These are phyloP conservation scores for Vulpes vulpes DNA, from an alignment of 2,113 vertebrate species.

Conservation along the genomic window DNA sequence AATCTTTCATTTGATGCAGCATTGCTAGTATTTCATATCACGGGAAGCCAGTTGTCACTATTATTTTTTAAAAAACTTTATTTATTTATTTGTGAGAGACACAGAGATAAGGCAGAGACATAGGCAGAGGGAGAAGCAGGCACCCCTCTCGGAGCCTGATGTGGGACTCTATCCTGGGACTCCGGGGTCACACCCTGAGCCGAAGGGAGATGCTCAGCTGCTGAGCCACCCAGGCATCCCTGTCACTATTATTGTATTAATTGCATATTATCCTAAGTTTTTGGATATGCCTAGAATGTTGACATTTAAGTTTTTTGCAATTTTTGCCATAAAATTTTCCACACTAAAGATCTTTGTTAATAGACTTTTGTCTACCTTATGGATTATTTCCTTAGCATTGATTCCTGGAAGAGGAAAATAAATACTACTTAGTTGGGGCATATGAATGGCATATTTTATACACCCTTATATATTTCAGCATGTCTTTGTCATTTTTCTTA, in stretches of 20 bases:
- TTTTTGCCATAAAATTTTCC: slow-evolving; percentile 10
- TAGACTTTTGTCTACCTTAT: not conserved
- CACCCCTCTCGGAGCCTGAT: too few relatives aligned
- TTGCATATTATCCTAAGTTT: not conserved
- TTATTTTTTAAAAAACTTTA: not conserved
- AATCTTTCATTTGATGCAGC: not conserved
- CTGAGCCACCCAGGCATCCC: too few relatives aligned
- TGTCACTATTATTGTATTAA: not conserved
- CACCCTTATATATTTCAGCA: not conserved
- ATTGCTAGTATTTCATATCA: not conserved
- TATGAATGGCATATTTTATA: slow-evolving; percentile 27
- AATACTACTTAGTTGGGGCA: slow-evolving; percentile 7
- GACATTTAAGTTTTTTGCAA: not conserved
- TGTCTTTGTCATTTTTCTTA: slow-evolving; percentile 55
- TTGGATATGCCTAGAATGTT: not conserved
- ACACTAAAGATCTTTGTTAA: slow-evolving; percentile 26
- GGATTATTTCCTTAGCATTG: slow-evolving; percentile 11
- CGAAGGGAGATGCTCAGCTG: too few relatives aligned
- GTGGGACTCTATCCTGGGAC: too few relatives aligned
- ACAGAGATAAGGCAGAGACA: too few relatives aligned
- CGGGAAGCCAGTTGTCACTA: not conserved
- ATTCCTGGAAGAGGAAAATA: slow-evolving; percentile 63
- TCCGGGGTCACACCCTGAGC: too few relatives aligned
- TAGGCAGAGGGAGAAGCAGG: too few relatives aligned
- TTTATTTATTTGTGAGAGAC: too few relatives aligned